Base-by-base conservation (phyloP, 2,888 invertebrate species). In the Hydriomena furcata region DNA sequence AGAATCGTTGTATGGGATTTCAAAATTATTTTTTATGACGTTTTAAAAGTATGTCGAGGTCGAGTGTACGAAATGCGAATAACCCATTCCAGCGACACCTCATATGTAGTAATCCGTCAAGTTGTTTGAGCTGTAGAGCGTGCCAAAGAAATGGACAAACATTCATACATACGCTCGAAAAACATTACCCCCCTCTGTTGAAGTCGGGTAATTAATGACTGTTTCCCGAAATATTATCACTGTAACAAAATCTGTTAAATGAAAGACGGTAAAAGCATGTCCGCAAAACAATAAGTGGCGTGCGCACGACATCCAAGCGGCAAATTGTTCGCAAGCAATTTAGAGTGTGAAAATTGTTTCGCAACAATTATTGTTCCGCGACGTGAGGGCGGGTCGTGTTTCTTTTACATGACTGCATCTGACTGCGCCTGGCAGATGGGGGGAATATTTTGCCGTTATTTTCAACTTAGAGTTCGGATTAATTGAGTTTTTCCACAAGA, bases 291-390 rank as follows among this genome's bases (percentile, higher is more conserved):
- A 73, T 68, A 71, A 71, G 72, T 63, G 63, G 68, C 63, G 66
- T 79, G 77, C 71, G 60, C 63, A 62, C 66, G 74, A 79, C 77
- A 75, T 67, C 63, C 67, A 65, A 63, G 62, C 68, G 64, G 73
- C 60, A 76, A 78, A 76, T 74, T 76, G 76, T 71, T 71, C 72
- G 71, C 68, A 75, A 73, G 66, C 79, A 75, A 78, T 78, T n/a
- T 77, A 76, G 71, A 73, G 65, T 68, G 68, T 68, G 73, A 60
- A 79, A 78, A 79, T 78, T 80, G 78, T 79, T 75, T 71, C 65
- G n/a, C 12, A 35, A 69, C 65, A 79, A 79, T 77, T 77, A 73
- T 76, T 65, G 65, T 66, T 63, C 63, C 63, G 61, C 63, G 63
- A 68, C 66, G 68, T 68, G 69, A 37, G 40, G 42, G 25, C 25